These are phyloP conservation scores for Laupala kohalensis DNA, from an alignment of 1,140 invertebrate genomes.

Conservation along the genomic window DNA sequence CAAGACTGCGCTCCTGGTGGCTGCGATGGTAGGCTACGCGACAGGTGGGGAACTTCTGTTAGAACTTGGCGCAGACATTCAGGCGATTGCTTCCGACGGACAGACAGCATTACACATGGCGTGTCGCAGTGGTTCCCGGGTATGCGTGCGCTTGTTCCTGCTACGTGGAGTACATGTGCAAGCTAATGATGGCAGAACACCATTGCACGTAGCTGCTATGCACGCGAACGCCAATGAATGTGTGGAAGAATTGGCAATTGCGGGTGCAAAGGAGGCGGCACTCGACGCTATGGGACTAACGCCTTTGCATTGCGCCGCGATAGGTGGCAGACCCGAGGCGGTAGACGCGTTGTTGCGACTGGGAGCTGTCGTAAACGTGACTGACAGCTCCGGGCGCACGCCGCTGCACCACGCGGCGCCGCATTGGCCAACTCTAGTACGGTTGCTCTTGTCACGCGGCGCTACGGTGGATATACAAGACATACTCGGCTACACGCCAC, in stretches of 20 bases:
- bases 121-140: background rate
- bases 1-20: background rate
- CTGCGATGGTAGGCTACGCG: background rate
- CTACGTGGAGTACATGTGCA: background rate
- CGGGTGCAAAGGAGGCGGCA: background rate
- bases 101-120: constrained; percentile 19
- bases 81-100: constrained; percentile 20
- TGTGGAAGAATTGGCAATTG: background rate
- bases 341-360: background rate
- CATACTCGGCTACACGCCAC: constrained; percentile 40
- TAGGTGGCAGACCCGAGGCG: background rate
- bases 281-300: background rate
- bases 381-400: background rate
- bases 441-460: background rate
- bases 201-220: background rate
- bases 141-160: background rate
- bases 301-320: background rate
- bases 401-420: background rate
- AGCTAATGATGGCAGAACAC: background rate
- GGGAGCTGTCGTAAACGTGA: background rate
- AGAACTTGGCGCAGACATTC: background rate
- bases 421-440: background rate
- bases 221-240: background rate
- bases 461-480: background rate
- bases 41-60: background rate